Conservation (phyloP, 1,140 invertebrate genomes). For the Nephila pilipes region DNA sequence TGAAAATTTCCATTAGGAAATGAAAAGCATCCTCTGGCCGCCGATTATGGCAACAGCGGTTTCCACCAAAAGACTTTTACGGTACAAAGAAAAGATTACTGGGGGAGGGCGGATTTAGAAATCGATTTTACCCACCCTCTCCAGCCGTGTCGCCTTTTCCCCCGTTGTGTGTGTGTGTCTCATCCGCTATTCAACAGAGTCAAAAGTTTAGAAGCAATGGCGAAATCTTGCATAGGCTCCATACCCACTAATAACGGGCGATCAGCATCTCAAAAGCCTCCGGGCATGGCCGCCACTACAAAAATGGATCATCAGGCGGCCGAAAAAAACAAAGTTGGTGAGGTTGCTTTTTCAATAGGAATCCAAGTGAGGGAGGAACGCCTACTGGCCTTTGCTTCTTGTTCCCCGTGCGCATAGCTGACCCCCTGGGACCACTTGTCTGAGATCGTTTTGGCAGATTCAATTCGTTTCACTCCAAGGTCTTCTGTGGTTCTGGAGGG, state of each 20-base stretch:
- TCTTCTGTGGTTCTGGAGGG: not conserved
- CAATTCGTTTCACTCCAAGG: conserved; percentile 24
- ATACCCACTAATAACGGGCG: conserved; percentile 48
- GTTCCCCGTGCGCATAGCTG: conserved; percentile 64
- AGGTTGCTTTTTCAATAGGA: conserved; percentile 55
- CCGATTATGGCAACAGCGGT: conserved; percentile 44
- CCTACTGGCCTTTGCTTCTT: conserved; percentile 42
- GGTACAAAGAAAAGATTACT: conserved; percentile 41
- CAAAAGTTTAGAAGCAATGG: conserved; percentile 28
- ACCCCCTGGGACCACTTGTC: conserved; percentile 74
- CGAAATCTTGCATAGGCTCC: conserved; percentile 17
- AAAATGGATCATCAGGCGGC: conserved; percentile 39
- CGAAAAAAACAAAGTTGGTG: conserved; percentile 41
- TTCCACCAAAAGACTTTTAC: conserved; percentile 20
- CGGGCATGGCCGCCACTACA: not conserved
- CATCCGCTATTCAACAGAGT: conserved; percentile 28
- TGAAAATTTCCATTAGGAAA: conserved; percentile 26
- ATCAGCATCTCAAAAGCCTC: not conserved
- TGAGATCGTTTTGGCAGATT: conserved; percentile 29
- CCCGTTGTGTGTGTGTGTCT: not conserved
- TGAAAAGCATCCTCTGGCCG: not conserved
- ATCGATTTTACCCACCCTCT: conserved; percentile 59
- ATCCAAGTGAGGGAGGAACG: conserved; percentile 51
- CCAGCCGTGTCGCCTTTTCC: conserved; percentile 2
- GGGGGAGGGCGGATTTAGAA: conserved; percentile 37